Conservation (phyloP, 1,140 invertebrate species). For the Harlomillsia oculata region DNA sequence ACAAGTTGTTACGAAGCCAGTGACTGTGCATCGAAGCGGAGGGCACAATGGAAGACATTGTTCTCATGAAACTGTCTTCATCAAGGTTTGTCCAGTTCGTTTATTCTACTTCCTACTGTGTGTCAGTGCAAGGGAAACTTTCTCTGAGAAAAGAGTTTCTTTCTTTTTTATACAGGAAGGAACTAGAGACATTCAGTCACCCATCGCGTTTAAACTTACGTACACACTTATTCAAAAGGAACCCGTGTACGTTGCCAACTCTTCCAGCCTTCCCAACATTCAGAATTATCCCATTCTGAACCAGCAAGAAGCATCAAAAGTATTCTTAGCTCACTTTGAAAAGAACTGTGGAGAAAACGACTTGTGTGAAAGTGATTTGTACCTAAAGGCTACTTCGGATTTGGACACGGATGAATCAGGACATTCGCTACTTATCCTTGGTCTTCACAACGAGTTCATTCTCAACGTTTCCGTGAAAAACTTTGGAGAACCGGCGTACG, state of each 20-base stretch:
- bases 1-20: conserved; percentile 40
- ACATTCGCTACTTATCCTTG: conserved; percentile 50
- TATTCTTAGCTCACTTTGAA: conserved; percentile 76
- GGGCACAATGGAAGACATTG: conserved; percentile 49
- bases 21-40: conserved; percentile 41
- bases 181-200: conserved; percentile 71
- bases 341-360: conserved; percentile 88
- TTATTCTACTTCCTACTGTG: neutral
- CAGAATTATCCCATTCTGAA: conserved; percentile 78
- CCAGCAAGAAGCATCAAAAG: conserved; percentile 67
- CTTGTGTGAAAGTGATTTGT: conserved; percentile 76
- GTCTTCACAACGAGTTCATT: conserved; percentile 63
- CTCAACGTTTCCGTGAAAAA: conserved; percentile 68
- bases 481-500: conserved; percentile 78
- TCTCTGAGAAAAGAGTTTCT: conserved; percentile 1
- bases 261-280: conserved; percentile 54
- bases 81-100: conserved; percentile 50
- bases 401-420: conserved; percentile 43
- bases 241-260: conserved; percentile 45
- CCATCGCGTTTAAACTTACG: conserved; percentile 72
- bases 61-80: conserved; percentile 61
- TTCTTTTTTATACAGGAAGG: conserved; percentile 48
- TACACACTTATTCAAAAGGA: conserved; percentile 67
- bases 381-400: conserved; percentile 54
- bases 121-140: too few species aligned